These are phyloP conservation scores for Yoshiicerus persimilis DNA, from an alignment of 1,140 invertebrate species.

Conservation along the genomic window DNA sequence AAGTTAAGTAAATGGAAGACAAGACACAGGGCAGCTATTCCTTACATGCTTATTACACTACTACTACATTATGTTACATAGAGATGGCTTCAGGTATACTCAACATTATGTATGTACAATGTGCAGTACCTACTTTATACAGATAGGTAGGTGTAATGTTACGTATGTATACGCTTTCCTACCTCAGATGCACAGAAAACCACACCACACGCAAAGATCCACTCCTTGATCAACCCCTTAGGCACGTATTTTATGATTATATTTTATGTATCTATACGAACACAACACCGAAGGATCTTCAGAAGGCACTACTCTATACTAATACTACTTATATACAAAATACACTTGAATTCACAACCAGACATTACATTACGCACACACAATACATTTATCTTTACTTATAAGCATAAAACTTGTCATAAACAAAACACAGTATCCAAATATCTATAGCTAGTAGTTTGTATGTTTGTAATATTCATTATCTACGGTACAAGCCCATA, in stretches of 20 bases:
- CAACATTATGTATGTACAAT: not conserved
- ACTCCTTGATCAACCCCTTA: constrained; percentile 21
- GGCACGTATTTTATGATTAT: not conserved
- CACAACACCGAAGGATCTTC: not conserved
- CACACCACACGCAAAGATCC: constrained; percentile 18
- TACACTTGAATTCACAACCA: too few species aligned
- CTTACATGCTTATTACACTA: not conserved
- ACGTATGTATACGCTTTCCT: not conserved
- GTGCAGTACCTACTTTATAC: not conserved
- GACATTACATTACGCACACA: not conserved
- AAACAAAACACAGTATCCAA: too few species aligned
- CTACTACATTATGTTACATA: not conserved
- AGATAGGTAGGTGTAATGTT: not conserved
- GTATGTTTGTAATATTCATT: too few species aligned
- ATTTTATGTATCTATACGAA: not conserved
- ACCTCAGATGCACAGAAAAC: not conserved
- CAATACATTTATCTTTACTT: not conserved
- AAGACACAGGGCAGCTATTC: not conserved
- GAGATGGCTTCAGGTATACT: not conserved
- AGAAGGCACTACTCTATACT: not conserved
- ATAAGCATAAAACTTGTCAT: not conserved
- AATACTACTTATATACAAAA: not conserved
- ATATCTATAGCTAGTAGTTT: too few species aligned
- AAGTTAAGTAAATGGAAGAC: not conserved
- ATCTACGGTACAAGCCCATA: not conserved